Base-by-base conservation (phyloP, 2,888 invertebrate species). In the Alitta virens region DNA sequence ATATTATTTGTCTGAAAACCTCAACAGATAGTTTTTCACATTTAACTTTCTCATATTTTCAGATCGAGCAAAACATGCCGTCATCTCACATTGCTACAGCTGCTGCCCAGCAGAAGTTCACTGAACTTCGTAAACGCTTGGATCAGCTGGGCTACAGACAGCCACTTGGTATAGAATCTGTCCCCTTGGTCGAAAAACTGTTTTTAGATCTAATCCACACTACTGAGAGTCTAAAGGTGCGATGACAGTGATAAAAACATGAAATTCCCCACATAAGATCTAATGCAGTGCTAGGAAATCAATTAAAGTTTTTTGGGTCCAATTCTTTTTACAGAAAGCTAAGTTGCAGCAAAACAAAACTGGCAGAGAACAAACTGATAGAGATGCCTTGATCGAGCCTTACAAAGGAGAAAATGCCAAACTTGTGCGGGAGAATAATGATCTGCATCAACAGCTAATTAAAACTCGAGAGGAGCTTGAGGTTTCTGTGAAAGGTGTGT, bases 141-240 rank as follows among this genome's bases (percentile, higher is more conserved):
- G 90, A 94, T 82, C 88, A 88, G 64, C 85, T 94, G 67, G 94
- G 94, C 1, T 94, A 93, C 78, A 87, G 86, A 51, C 90, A 92
- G 75, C 84, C 87, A 1, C 84, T 94, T 66, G 88, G 78, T 0
- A 81, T 89, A 16, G 91, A 93, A 67, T 88, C 90, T 51, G 85
- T 93, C 46, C 89, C 91, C 42, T 83, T 95, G 67, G 91, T 93
- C 69, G 90, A 91, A 82, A 88, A 87, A 75, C 81, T 95, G 63
- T 84, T 94, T 59, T 88, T 88, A 51, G 94, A 95, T 83, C 85
- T 94, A 63, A 85, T 93, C 65, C 90, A 91, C 78, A 93, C 93
- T 9, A 94, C 92, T n/a, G 89, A 90, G 71, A 92, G 90, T 76
- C 84, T 94, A 60, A 89, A 91, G 75, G 33, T 33, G 33, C 33